A percentile compares a stretch with the other conserved stretches of the same genome.
These are phyloP conservation scores for Prunella strophiata DNA, from an alignment of 2,797 vertebrate species.

Conservation along the genomic window DNA sequence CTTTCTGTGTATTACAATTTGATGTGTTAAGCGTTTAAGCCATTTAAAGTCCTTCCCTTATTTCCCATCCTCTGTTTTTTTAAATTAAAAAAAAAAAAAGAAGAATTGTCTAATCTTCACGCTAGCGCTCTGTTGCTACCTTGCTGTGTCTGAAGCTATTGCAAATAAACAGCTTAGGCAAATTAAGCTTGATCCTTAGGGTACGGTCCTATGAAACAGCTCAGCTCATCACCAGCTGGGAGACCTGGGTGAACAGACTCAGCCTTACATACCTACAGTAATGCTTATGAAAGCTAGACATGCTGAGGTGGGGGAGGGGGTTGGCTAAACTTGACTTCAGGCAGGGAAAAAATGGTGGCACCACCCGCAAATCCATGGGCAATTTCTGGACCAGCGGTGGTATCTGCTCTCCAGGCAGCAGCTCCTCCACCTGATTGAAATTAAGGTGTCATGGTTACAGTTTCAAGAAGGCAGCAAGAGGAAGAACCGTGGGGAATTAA, in stretches of 20 bases:
- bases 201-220: slow-evolving; percentile 19
- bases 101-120: neutral
- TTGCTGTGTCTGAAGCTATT: slow-evolving; percentile 15
- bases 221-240: slow-evolving; percentile 44
- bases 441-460: slow-evolving; percentile 45
- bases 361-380: neutral
- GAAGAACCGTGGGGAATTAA: slow-evolving; percentile 24
- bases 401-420: slow-evolving; percentile 30
- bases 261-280: slow-evolving; percentile 10
- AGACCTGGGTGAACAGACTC: slow-evolving; percentile 37
- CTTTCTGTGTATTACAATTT: neutral
- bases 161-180: slow-evolving; percentile 34
- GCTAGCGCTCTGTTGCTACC: neutral
- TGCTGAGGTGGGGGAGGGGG: neutral
- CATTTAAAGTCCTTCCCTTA: neutral
- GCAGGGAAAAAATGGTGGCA: slow-evolving; percentile 14
- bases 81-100: neutral
- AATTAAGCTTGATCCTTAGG: slow-evolving; percentile 54
- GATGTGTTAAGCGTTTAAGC: neutral
- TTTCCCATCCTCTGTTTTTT: neutral
- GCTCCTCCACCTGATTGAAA: slow-evolving; percentile 10
- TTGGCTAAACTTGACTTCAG: neutral
- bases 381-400: slow-evolving; percentile 29
- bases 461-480: slow-evolving; percentile 37
- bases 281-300: slow-evolving; percentile 31